Base-by-base conservation (phyloP, 2,888 invertebrate genomes). In the Muschampia plurimacula region DNA sequence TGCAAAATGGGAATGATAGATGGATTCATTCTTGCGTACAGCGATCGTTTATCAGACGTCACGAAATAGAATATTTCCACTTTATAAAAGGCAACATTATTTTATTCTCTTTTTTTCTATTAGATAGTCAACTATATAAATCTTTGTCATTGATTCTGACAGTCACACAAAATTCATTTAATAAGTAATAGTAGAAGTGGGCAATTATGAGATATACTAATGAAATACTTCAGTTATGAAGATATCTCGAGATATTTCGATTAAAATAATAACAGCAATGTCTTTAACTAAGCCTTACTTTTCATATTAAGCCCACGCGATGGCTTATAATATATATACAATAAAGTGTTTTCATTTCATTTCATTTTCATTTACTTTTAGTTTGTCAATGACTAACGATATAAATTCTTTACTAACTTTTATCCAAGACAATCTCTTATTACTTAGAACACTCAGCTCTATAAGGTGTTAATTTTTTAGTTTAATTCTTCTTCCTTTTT, bases 21-120 rank as follows among this genome's bases (percentile, higher is more conserved):
- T 68, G 59, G 46, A 60, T 52, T 28, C n/a, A n/a, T 22, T 55
- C 6, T 55, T 15, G 9, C 55, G 8, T 22, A 55, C 9, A 15
- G 32, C 22, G 46, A 59, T 68, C 59, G 32, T 59, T 68, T 68
- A 68, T 68, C 59, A 60, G 67, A 62, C n/a, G 62, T 36, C 32
- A 36, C 32, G 32, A 32, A 59, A 59, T 59, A 59, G 32, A 32
- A 32, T 32, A 13, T 59, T 57, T 36, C 32, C 59, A 36, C 32
- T 59, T 32, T 32, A 59, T 59, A 59, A 10, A 55, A 15, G 59
- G 32, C 13, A 59, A 36, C 13, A 59, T 32, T 9, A 59, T 59
- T 59, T 0, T 59, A 32, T 6, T 10, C 3, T 52, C 9, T 32
- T 15, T 36, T 36, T 15, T 10, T 39, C 36, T 62, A 39, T 36